Evolutionary conservation across 1,140 invertebrate genomes (phyloP), one percentile per base, ranked within the genome.

Genomic region (Lepidurus packardi): DNA sequence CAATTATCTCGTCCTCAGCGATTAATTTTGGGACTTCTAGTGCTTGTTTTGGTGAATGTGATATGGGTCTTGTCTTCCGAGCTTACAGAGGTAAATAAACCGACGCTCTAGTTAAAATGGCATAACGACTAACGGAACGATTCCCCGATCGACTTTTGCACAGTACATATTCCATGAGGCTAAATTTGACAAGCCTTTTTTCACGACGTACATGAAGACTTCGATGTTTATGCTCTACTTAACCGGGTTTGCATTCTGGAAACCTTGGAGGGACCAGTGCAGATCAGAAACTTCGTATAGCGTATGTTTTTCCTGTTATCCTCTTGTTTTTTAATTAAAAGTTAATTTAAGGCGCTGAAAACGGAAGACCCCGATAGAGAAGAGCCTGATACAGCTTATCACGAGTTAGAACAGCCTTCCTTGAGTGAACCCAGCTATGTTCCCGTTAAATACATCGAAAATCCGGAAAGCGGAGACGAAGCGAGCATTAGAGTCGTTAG

Each of bases 21-120:
- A 80, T 87, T 95, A 13, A 84, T 93, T 80, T 84, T 94, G 45
- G 94, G 94, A 78, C 87, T 93, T 76, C 86, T 92, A 79, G 87
- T 95, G 81, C 85, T 96, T 45, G 83, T 95, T 24, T 85, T 95
- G 77, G 93, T 95, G 73, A 93, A 96, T 85, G 85, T 95, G 41
- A 93, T 95, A 80, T 95, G 93, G 93, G 93, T 95, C 3, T 91
- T 91, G 9, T 94, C 92, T 45, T 92, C 91, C 24, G 93, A 95
- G 85, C 85, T 96, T 13, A 93, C 92, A 76, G 91, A 94, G 88
- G 93, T 95, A 86, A 84, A 82, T 80, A 74, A 10, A 75, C 16
- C 4, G 4, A 65, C 13, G 9, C 73, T 47, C 76, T 78, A 25
- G 41, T 21, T 77, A 53, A 81, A 43, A 42, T 81, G 21, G 42